Base-by-base conservation (phyloP, 1,140 invertebrate species). In the Philotrypesis tridentata region DNA sequence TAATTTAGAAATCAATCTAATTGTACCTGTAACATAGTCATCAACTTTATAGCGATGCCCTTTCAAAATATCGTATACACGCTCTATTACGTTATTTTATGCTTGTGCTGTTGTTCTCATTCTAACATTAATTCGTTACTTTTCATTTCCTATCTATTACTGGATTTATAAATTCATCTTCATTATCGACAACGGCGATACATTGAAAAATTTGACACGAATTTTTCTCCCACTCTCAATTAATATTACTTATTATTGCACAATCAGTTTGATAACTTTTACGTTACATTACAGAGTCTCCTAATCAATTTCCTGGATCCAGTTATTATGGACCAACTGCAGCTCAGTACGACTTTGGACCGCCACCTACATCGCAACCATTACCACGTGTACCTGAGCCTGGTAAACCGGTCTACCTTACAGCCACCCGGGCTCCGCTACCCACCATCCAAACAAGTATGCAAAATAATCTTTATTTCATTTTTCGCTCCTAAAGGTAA, bases 321-420 rank as follows among this genome's bases (percentile, higher is more conserved):
- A 89, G 83, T 83, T 92, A 91, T 82, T 89, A 90, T 75, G 88
- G 90, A 43, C 80, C 89, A 6, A 85, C 89, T 12, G 80, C 85
- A n/a, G 83, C 84, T 23, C 89, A 89, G 78, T 88, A 86, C 25
- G 89, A 82, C 40, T 84, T 82, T 61, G 78, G 83, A 86, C 86
- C 17, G 84, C 86, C 67, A 82, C 88, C 91, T 25, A 86, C 87
- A 5, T 90, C 91, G 25, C 90, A 91, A 60, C 87, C 83, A 21
- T 33, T 88, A 9, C 85, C 89, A 3, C 86, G 90, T 60, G 90
- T 91, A 84, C 65, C 88, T 17, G 90, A 92, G 48, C 87, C 88
- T 14, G 83, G 86, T 27, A 92, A 92, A 83, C 84, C 89, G 0
- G 85, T 90, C 65, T 92, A 92, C 82, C 85, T 92, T 7, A 87